phyloP scores from a whole-genome alignment of 1,140 invertebrate species.

The Ips nitidus region DNA sequence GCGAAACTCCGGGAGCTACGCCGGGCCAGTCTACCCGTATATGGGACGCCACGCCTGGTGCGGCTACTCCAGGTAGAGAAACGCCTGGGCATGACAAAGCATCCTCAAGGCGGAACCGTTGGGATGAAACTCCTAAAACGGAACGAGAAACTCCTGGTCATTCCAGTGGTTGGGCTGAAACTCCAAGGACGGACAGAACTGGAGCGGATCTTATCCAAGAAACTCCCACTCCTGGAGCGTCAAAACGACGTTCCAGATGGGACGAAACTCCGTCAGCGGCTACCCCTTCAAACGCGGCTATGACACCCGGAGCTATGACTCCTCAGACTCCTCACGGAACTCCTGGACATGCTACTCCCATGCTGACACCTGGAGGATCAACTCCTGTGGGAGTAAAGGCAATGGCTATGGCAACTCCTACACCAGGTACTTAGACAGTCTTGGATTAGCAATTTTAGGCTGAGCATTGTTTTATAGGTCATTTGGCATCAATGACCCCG shows the following conservation, averaged over 20 bases:
- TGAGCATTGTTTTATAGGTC: constrained; percentile 53
- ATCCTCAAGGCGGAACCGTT: constrained; percentile 87
- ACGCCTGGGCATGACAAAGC: constrained; percentile 85
- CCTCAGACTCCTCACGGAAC: constrained; percentile 71
- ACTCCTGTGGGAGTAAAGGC: constrained; percentile 96
- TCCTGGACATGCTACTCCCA: constrained; percentile 64
- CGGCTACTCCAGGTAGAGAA: constrained; percentile 80
- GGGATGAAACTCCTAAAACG: constrained; percentile 99
- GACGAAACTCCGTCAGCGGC: constrained; percentile 91
- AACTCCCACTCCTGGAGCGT: constrained; percentile 86
- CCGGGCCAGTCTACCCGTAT: constrained; percentile 83
- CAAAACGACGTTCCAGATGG: constrained; percentile 82
- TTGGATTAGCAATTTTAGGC: background rate
- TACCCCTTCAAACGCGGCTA: constrained; percentile 62
- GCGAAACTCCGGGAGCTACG: constrained; percentile 89
- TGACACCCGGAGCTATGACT: constrained; percentile 73
- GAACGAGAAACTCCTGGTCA: constrained; percentile 95
- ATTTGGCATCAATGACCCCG: constrained; percentile 96
- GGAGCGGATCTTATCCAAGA: constrained; percentile 82
- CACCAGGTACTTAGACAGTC: constrained; percentile 64
- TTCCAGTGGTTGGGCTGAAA: constrained; percentile 95
- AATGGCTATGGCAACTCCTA: constrained; percentile 97
- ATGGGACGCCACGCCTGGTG: constrained; percentile 93
- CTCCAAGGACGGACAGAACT: constrained; percentile 88
- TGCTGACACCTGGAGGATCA: constrained; percentile 73